Conservation (phyloP, 2,113 vertebrate species). For the Leptosomus discolor region DNA sequence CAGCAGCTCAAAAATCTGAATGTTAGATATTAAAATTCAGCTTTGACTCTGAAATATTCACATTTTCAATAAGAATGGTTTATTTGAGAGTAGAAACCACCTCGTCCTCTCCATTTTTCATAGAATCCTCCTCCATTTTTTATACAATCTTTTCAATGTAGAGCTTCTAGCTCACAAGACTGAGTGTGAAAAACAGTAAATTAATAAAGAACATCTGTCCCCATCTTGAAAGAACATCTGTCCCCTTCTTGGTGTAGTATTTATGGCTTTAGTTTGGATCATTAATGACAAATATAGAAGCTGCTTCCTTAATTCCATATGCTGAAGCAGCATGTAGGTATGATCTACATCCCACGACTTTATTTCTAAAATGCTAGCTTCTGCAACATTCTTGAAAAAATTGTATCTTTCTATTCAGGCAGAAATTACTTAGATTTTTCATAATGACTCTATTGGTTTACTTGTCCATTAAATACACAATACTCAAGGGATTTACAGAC, state of each 20-base stretch:
- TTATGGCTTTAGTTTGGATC: neutral
- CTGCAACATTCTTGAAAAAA: neutral
- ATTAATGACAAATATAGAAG: neutral
- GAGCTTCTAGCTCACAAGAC: neutral
- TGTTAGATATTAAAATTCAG: neutral
- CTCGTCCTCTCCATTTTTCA: neutral
- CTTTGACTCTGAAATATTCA: neutral
- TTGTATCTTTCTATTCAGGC: neutral
- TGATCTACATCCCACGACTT: neutral
- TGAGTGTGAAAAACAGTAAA: neutral
- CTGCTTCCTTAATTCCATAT: neutral
- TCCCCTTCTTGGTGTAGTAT: neutral
- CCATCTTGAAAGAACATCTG: neutral
- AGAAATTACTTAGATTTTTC: neutral
- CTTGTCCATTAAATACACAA: neutral
- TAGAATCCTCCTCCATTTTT: neutral
- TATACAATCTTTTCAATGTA: neutral
- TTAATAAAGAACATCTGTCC: neutral
- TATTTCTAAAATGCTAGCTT: neutral
- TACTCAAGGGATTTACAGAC: neutral
- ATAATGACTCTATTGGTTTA: neutral
- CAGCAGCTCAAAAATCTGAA: neutral
- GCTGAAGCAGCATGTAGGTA: neutral
- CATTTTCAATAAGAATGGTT: neutral
- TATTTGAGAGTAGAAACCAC: neutral